phyloP scores from a whole-genome alignment of 2,113 vertebrate genomes.

The Daboia siamensis region DNA sequence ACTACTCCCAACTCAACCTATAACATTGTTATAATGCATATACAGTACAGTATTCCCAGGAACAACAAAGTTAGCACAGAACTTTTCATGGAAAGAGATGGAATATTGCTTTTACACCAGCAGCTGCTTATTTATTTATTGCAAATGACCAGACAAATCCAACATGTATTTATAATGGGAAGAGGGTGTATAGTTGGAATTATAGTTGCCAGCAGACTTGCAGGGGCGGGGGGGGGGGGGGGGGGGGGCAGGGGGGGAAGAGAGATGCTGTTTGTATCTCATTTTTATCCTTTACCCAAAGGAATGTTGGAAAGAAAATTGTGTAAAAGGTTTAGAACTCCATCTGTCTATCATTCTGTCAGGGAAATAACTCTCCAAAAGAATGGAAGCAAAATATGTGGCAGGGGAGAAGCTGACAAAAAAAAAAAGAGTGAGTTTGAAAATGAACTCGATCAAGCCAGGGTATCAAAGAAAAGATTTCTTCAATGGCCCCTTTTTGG shows the following conservation, averaged over 20 bases:
- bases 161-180: not conserved
- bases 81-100: not conserved
- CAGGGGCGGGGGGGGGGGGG: no score
- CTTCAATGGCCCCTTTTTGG: not conserved
- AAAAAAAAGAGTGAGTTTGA: not conserved
- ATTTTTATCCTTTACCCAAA: not conserved
- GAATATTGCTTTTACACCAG: not conserved
- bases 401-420: not conserved
- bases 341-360: not conserved
- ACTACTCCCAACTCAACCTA: not conserved
- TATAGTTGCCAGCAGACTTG: not conserved
- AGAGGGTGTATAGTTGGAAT: not conserved
- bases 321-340: not conserved
- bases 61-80: not conserved
- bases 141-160: not conserved
- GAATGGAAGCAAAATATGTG: not conserved
- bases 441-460: not conserved
- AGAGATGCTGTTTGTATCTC: not conserved
- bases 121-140: not conserved
- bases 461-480: not conserved
- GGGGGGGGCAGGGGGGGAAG: no score
- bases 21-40: not conserved
- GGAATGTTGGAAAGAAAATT: not conserved
- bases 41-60: not conserved
- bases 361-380: not conserved